phyloP scores from a whole-genome alignment of 2,797 vertebrate species.

The Anomalospiza imberbis region DNA sequence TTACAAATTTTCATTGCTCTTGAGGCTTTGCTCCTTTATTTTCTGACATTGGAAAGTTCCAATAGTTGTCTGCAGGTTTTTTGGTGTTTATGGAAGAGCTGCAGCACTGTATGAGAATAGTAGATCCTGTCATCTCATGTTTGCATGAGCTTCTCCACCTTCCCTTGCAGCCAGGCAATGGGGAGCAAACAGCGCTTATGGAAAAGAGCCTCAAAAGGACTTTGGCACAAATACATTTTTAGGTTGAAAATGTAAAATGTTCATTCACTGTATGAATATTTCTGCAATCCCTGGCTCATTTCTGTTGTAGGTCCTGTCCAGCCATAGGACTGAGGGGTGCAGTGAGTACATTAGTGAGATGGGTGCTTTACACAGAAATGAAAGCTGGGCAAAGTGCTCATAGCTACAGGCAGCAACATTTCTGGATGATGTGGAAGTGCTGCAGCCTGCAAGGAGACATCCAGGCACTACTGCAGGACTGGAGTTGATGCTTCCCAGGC shows the following conservation, averaged over 20 bases:
- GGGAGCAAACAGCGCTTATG: background rate
- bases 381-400: background rate
- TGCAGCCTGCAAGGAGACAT: background rate
- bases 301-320: background rate
- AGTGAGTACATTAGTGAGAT: background rate
- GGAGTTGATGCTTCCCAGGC: background rate
- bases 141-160: background rate
- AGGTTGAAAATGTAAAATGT: background rate
- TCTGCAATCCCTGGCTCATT: background rate
- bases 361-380: background rate
- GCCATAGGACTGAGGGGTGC: background rate
- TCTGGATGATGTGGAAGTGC: background rate
- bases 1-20: background rate
- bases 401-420: background rate
- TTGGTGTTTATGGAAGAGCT: background rate
- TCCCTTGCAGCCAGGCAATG: background rate
- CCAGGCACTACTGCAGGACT: background rate
- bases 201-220: background rate
- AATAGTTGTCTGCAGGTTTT: rapidly evolving
- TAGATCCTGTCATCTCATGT: background rate
- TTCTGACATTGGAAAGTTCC: background rate
- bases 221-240: background rate
- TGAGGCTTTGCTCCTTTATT: background rate
- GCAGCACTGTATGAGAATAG: background rate
- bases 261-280: background rate